phyloP scores from a whole-genome alignment of 2,888 invertebrate genomes.

The Patella caerulea region DNA sequence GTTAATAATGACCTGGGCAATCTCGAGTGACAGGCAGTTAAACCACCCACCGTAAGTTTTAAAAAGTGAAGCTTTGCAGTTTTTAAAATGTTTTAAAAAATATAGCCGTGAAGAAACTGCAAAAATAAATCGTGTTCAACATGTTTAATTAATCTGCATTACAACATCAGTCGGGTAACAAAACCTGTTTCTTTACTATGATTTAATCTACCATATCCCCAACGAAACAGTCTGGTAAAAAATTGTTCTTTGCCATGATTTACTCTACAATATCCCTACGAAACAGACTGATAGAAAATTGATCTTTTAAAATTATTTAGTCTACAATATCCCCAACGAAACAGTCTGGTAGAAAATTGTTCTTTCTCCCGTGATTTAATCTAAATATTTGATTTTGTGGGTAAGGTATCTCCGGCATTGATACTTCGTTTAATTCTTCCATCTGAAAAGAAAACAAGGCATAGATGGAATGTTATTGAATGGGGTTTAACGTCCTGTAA shows the following conservation, averaged over 20 bases:
- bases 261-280: neutral
- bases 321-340: constrained; percentile 1
- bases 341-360: constrained; percentile 16
- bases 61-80: too few species aligned
- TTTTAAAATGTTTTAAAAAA: too few species aligned
- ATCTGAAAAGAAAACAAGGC: constrained; percentile 42
- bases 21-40: too few species aligned
- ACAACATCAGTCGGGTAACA: neutral
- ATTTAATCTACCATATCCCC: constrained; percentile 17
- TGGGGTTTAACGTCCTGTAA: too few species aligned
- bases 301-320: constrained; percentile 25
- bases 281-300: constrained; percentile 1
- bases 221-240: too few species aligned
- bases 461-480: too few species aligned
- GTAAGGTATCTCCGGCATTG: constrained; percentile 45
- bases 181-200: constrained; percentile 16
- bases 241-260: neutral
- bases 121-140: too few species aligned
- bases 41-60: too few species aligned
- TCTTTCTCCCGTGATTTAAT: constrained; percentile 24
- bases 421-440: constrained; percentile 46
- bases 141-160: neutral
- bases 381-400: constrained; percentile 46
- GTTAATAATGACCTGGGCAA: too few species aligned
- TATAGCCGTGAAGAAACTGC: neutral